These are phyloP conservation scores for Agrilus planipennis DNA, from an alignment of 1,140 invertebrate genomes.

Conservation along the genomic window DNA sequence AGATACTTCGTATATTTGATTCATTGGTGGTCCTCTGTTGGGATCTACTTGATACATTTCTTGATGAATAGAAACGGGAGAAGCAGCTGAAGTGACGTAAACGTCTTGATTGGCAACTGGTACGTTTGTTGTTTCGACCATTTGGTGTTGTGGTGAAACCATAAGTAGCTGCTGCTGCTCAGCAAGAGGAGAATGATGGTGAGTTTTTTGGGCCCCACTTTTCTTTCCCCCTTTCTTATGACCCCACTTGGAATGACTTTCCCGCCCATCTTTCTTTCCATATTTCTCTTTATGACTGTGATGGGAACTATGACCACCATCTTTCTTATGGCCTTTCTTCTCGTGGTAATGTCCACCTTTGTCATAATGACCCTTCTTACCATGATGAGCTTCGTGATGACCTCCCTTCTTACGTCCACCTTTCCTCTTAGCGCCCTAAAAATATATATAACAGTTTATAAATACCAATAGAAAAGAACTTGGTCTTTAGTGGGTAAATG, in stretches of 20 bases:
- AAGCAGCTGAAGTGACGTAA: too few species aligned
- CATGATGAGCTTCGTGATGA: slow-evolving; percentile 40
- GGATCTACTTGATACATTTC: too few species aligned
- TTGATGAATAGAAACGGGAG: too few species aligned
- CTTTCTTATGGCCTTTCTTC: slow-evolving; percentile 48
- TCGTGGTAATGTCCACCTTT: slow-evolving; percentile 43
- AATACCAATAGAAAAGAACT: slow-evolving; percentile 26
- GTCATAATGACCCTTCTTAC: slow-evolving; percentile 41
- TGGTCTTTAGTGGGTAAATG: slow-evolving; percentile 22
- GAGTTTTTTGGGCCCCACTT: too few species aligned
- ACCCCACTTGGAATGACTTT: slow-evolving; percentile 46
- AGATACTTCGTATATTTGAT: too few species aligned
- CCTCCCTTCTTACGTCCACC: slow-evolving; percentile 42
- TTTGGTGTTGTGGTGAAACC: too few species aligned
- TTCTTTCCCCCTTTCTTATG: too few species aligned
- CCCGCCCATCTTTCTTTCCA: slow-evolving; percentile 47
- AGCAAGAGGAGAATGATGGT: too few species aligned
- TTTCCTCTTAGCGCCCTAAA: slow-evolving; percentile 39
- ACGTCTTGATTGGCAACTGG: too few species aligned
- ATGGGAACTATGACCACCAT: slow-evolving; percentile 46
- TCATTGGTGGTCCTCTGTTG: too few species aligned
- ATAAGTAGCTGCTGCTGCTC: too few species aligned
- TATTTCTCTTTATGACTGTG: slow-evolving; percentile 47
- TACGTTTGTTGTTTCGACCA: too few species aligned
- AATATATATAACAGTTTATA: slow-evolving; percentile 34